Conservation (phyloP, 2,888 invertebrate species). For the Lasioglossum leucozonium region DNA sequence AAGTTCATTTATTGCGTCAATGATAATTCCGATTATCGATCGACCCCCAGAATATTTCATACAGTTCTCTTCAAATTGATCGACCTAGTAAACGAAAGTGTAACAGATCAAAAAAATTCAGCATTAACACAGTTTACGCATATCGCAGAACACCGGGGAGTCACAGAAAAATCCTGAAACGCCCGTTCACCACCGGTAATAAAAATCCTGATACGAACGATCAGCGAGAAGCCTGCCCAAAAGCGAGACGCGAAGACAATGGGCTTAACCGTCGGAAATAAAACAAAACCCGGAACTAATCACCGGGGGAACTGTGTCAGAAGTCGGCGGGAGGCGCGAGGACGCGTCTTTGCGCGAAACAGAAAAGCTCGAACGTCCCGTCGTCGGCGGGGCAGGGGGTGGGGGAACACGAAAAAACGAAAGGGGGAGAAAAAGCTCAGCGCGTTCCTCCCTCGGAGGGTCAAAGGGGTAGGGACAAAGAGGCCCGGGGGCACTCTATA, state of each 20-base stretch:
- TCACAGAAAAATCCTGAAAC: not conserved
- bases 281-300: not conserved
- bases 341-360: not conserved
- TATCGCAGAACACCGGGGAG: too few relatives aligned
- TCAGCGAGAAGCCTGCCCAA: not conserved
- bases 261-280: not conserved
- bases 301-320: slow-evolving; percentile 18
- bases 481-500: not conserved
- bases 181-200: not conserved
- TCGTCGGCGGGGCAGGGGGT: too few relatives aligned
- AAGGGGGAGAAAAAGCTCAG: not conserved
- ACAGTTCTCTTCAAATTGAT: too few relatives aligned
- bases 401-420: too few relatives aligned
- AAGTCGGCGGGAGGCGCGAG: not conserved
- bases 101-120: not conserved
- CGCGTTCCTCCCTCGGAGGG: not conserved
- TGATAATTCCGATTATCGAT: too few relatives aligned
- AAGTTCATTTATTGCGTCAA: too few relatives aligned
- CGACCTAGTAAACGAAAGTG: too few relatives aligned
- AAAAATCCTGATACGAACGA: not conserved
- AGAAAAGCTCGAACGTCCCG: slow-evolving; percentile 1
- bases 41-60: too few relatives aligned
- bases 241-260: not conserved
- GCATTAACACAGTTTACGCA: too few relatives aligned
- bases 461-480: slow-evolving; percentile 20